Percentiles rank a stretch among this genome's conserved stretches.
Conservation (phyloP, 2,113 vertebrate genomes). For the Pterocles gutturalis region DNA sequence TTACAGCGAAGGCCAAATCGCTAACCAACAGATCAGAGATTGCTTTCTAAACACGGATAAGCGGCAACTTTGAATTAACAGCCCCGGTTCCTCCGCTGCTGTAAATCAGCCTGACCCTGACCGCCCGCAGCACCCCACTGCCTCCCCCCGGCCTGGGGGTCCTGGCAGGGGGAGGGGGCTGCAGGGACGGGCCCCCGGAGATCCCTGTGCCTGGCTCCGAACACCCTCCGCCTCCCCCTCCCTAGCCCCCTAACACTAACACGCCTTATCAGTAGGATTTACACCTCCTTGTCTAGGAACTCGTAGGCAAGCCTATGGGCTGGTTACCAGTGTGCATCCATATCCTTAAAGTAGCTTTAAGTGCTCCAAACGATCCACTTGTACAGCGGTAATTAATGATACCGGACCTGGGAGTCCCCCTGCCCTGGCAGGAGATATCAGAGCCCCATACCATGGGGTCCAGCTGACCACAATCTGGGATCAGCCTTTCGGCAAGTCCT, state of each 20-base stretch:
- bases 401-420: background rate
- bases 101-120: slow-evolving; percentile 47
- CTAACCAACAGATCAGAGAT: slow-evolving; percentile 55
- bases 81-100: background rate
- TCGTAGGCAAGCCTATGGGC: background rate
- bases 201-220: slow-evolving; percentile 60
- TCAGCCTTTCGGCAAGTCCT: background rate
- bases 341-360: slow-evolving; percentile 61
- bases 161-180: background rate
- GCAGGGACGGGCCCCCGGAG: background rate
- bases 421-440: background rate
- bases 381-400: background rate
- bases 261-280: slow-evolving; percentile 73
- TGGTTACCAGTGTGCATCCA: background rate
- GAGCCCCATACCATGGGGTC: background rate
- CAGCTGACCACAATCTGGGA: rapidly evolving
- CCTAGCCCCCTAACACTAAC: slow-evolving; percentile 55
- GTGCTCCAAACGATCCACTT: slow-evolving; percentile 52
- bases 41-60: slow-evolving; percentile 69
- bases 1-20: slow-evolving; percentile 69
- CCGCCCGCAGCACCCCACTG: background rate
- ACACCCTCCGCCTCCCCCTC: background rate
- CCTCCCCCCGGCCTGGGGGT: background rate
- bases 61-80: slow-evolving; percentile 62
- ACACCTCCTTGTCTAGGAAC: slow-evolving; percentile 67